A percentile compares a stretch with the other conserved stretches of the same genome.
These are phyloP conservation scores for Aegotheles bennettii DNA, from an alignment of 2,113 vertebrate species.

Conservation along the genomic window DNA sequence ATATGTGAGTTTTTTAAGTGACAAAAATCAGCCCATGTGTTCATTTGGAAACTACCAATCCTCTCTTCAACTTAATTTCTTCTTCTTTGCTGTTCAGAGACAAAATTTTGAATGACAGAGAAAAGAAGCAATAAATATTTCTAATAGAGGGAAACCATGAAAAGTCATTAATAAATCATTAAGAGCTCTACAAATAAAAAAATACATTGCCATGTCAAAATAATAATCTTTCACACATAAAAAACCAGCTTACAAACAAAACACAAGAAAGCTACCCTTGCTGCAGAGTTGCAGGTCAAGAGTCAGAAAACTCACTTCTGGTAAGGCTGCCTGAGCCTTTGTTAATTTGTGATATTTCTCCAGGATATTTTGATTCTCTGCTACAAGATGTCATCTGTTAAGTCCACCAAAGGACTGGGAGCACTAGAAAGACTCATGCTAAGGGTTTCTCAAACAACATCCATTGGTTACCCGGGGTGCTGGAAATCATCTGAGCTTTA, in stretches of 20 bases:
- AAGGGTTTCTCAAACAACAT: background rate
- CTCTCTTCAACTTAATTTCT: background rate
- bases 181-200: background rate
- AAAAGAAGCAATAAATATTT: background rate
- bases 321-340: background rate
- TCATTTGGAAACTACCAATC: background rate
- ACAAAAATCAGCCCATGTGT: background rate
- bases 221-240: background rate
- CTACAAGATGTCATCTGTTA: background rate
- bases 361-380: background rate
- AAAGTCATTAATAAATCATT: background rate
- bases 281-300: background rate
- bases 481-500: background rate
- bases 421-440: background rate
- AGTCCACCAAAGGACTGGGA: background rate
- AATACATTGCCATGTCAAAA: background rate
- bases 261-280: background rate
- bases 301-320: background rate
- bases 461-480: background rate
- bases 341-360: background rate
- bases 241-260: background rate
- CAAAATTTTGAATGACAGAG: background rate
- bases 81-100: background rate
- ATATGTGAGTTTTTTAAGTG: background rate
- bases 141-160: background rate